A percentile compares a stretch with the other conserved stretches of the same genome.
These are phyloP conservation scores for Mormyrops boulengeri DNA, from an alignment of 2,797 vertebrate genomes.

Conservation along the genomic window DNA sequence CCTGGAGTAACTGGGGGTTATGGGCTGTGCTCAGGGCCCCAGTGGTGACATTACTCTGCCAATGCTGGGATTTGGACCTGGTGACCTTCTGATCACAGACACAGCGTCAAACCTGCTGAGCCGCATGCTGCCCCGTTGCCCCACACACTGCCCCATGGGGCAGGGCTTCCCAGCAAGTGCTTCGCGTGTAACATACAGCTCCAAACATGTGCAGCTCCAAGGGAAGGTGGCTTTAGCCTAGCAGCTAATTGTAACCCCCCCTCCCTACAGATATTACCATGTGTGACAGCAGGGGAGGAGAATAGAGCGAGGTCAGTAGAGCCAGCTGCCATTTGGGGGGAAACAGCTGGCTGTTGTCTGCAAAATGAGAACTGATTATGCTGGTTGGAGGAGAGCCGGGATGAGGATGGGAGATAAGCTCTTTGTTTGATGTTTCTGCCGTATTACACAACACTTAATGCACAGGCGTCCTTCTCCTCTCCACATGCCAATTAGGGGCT, in stretches of 20 bases:
- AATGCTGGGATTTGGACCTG: neutral
- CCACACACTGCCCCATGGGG: neutral
- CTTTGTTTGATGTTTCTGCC: neutral
- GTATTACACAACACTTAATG: neutral
- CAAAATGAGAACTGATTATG: neutral
- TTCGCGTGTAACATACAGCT: too few species aligned
- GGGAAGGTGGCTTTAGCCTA: neutral
- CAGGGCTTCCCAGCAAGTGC: neutral
- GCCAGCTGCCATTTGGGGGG: neutral
- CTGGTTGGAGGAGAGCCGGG: neutral
- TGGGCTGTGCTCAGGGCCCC: neutral
- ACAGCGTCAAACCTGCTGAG: neutral
- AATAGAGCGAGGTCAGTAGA: neutral
- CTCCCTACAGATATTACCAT: neutral
- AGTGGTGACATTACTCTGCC: neutral
- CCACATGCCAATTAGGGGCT: neutral
- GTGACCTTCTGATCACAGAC: neutral
- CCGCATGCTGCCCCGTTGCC: neutral
- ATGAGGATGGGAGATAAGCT: neutral
- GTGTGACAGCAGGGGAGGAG: neutral
- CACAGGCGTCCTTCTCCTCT: neutral
- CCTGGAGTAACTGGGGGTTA: neutral
- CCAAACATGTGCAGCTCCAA: neutral
- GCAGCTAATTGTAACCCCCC: neutral
- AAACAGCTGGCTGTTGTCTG: neutral